A percentile compares a stretch with the other conserved stretches of the same genome.
These are phyloP conservation scores for Ceratina calcarata DNA, from an alignment of 1,140 invertebrate species.

Conservation along the genomic window DNA sequence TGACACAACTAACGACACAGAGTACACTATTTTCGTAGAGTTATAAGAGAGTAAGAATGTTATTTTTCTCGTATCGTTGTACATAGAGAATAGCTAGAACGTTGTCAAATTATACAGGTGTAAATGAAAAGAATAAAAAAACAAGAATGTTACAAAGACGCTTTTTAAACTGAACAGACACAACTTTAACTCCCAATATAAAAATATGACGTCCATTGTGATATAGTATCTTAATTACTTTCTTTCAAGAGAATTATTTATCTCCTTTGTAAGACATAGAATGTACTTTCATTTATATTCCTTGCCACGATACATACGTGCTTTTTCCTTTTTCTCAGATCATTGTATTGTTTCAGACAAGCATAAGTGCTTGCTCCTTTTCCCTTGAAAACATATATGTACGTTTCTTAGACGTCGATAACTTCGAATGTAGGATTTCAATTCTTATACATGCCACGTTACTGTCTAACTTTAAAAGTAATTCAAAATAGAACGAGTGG, in stretches of 20 bases:
- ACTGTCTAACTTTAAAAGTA: no score
- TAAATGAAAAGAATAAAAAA: constrained; percentile 7
- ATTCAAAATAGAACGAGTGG: not conserved
- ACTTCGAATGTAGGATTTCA: not conserved
- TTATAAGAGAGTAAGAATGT: constrained; percentile 4
- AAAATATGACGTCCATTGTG: no score
- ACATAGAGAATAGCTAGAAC: constrained; percentile 17
- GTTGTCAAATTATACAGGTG: constrained; percentile 9
- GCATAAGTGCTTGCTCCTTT: constrained; percentile 2
- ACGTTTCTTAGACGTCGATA: not conserved
- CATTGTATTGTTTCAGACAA: not conserved
- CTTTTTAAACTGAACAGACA: no score
- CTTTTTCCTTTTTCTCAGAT: constrained; percentile 11
- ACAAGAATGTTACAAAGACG: not conserved
- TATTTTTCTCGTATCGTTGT: constrained; percentile 32
- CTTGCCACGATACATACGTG: not conserved
- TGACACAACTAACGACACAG: not conserved
- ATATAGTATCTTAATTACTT: no score
- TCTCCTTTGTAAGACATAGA: not conserved
- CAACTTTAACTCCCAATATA: no score
- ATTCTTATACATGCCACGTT: not conserved
- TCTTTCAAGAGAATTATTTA: no score
- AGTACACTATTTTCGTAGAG: constrained; percentile 19
- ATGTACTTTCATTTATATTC: not conserved
- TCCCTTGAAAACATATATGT: not conserved